Base-by-base conservation (phyloP, 2,797 vertebrate species). In the Bucorvus abyssinicus region DNA sequence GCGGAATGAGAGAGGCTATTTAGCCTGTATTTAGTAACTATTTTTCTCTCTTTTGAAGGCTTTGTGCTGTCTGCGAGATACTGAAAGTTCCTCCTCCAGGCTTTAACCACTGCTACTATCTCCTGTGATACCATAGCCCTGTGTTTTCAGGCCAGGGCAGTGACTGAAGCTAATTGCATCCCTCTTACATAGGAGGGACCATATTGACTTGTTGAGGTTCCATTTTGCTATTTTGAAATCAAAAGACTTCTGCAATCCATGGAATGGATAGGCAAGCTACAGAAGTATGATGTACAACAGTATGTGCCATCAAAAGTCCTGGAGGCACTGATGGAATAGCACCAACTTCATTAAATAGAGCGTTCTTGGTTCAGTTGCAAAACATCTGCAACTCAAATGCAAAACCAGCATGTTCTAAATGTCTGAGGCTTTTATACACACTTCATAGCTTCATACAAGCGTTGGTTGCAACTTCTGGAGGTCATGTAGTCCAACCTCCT, bases 201-300 rank as follows among this genome's bases (percentile, higher is more conserved):
- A 5, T 60, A 83, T 50, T 82, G 63, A 80, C 45, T 77, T 93
- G 53, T 77, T 95, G 94, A 83, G 84, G 75, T 91, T 84, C 64
- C 49, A 55, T 89, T 96, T 84, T 77, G n/a, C 27, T 87, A 5
- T 96, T 95, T 85, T 68, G 92, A 93, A 96, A 94, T 84, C 68
- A 91, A 80, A 89, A 91, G 56, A 42, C 13, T 34, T 94, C 71
- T 95, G 64, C 56, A 95, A 90, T 77, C 47, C 63, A n/a, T 30
- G 32, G 90, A 78, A 89, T 30, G 29, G 56, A 55, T 29, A 79
- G 21, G 20, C 29, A 59, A 87, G 38, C 47, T 76, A 34, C 27
- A 63, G 24, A 84, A 82, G 21, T 22, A 47, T 32, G 11, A 63
- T 47, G 32, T 67, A 38, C 49, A 75, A 68, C 27, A 61, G 6